Evolutionary conservation across 2,113 vertebrate species (phyloP).

Genomic region (Danio rerio): DNA sequence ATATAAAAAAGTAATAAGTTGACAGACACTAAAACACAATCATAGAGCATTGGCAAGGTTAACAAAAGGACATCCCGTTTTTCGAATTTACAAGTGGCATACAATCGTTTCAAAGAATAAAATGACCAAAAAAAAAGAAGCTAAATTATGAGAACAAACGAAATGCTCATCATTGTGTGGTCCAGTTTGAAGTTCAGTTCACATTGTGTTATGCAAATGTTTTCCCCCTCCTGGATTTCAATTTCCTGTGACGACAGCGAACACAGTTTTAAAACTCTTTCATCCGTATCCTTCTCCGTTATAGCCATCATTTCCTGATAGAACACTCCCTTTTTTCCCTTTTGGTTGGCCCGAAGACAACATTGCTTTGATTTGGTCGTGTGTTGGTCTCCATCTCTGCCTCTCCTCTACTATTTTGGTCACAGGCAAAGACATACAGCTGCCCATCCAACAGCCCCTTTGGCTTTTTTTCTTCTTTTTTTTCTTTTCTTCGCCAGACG

Average conservation of each 20-base stretch:
- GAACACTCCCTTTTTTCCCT: conserved; percentile 67
- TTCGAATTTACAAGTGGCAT: conserved; percentile 79
- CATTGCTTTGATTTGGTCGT: conserved; percentile 77
- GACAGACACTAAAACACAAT: conserved; percentile 82
- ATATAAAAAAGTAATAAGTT: conserved; percentile 83
- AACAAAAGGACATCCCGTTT: conserved; percentile 58
- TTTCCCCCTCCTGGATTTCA: conserved; percentile 56
- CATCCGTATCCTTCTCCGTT: conserved; percentile 63
- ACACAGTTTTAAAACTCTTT: conserved; percentile 57
- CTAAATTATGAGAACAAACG: conserved; percentile 47
- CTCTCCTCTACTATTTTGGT: conserved; percentile 81
- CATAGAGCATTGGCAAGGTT: conserved; percentile 77
- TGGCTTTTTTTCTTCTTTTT: conserved; percentile 80
- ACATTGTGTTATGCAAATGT: conserved; percentile 78
- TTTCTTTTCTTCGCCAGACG: conserved; percentile 59
- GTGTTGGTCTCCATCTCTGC: conserved; percentile 58
- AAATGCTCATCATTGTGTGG: conserved; percentile 73
- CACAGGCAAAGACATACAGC: conserved; percentile 80
- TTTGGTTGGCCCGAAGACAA: conserved; percentile 72
- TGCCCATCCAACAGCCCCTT: conserved; percentile 81
- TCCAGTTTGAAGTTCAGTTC: conserved; percentile 81
- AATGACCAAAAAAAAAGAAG: conserved; percentile 57
- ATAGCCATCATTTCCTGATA: conserved; percentile 68
- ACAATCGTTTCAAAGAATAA: conserved; percentile 74
- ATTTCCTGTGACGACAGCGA: conserved; percentile 57